These are phyloP conservation scores for Drosophila pseudotakahashii DNA, from an alignment of 2,888 invertebrate genomes.

Conservation along the genomic window DNA sequence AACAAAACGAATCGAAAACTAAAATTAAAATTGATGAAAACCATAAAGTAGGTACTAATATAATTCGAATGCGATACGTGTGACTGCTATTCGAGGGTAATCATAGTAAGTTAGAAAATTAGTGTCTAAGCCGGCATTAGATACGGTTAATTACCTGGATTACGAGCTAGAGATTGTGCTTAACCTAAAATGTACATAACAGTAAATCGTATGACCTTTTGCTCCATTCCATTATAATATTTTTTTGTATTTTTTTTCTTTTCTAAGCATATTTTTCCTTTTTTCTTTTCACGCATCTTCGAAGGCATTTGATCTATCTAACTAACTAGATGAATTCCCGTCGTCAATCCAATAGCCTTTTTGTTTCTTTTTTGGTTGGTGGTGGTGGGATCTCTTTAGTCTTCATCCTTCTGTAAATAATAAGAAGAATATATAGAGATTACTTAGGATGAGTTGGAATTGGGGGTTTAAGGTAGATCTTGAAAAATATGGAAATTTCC, in stretches of 20 bases:
- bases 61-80: slow-evolving; percentile 37
- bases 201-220: slow-evolving; percentile 41
- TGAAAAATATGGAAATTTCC: too few relatives aligned
- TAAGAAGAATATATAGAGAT: not conserved
- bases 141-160: slow-evolving; percentile 65
- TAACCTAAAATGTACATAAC: slow-evolving; percentile 46
- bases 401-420: slow-evolving; percentile 74
- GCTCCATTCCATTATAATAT: slow-evolving; percentile 4
- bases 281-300: slow-evolving; percentile 69
- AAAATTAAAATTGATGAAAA: slow-evolving; percentile 42
- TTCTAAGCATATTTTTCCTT: slow-evolving; percentile 25
- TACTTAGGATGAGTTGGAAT: not conserved
- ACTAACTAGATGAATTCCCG: slow-evolving; percentile 67
- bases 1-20: slow-evolving; percentile 28
- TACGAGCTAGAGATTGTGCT: slow-evolving; percentile 37
- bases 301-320: slow-evolving; percentile 80
- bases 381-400: slow-evolving; percentile 64
- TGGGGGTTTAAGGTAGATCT: too few relatives aligned
- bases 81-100: slow-evolving; percentile 49
- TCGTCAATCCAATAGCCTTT: slow-evolving; percentile 75
- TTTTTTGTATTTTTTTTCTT: slow-evolving; percentile 39
- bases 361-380: slow-evolving; percentile 8
- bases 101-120: slow-evolving; percentile 41
- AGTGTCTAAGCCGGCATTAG: slow-evolving; percentile 80
- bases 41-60: slow-evolving; percentile 12